Evolutionary conservation across 1,140 invertebrate genomes (phyloP), one percentile per base, ranked within the genome.

Genomic region (Drosophila eugracilis): DNA sequence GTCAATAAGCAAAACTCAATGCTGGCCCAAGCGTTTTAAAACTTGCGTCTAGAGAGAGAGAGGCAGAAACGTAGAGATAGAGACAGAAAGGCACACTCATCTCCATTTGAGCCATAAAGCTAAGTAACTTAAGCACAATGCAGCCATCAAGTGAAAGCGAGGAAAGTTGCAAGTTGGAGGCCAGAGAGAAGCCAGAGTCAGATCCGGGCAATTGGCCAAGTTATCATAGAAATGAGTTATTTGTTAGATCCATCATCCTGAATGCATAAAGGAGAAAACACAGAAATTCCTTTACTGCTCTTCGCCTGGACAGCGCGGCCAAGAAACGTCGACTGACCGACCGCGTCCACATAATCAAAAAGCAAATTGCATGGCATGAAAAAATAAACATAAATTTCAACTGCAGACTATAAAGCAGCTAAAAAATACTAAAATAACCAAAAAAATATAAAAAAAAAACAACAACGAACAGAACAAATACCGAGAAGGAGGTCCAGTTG

Each of bases 181-280:
- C 24, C 22, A 15, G 10, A 22, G 7, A 22, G 41, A 14, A 34
- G 32, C 6, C 14, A 15, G 17, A 44, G 44, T 62, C 30, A 22
- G 21, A 26, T 32, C 24, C 65, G 60, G 65, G 60, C 50, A 75
- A 75, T 75, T 75, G 72, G 55, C 49, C 77, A 54, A 75, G 76
- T 78, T 78, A 78, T 79, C 76, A 78, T 79, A 78, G 60, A 79
- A 78, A 78, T 78, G 76, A 78, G 70, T 54, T 75, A 69, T 74
- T 79, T 75, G 41, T 62, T 60, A 75, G 54, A 79, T 60, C 58
- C 60, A 78, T 69, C 62, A 75, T 36, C 49, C 22, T 47, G 71
- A 79, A 79, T 69, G 44, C 41, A 78, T 77, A 78, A 72, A 78
- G 57, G 36, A 58, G 32, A 57, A 39, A 32, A 57, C 50, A 55